Conservation (phyloP, 2,888 invertebrate species). For the Perithous albicinctus region DNA sequence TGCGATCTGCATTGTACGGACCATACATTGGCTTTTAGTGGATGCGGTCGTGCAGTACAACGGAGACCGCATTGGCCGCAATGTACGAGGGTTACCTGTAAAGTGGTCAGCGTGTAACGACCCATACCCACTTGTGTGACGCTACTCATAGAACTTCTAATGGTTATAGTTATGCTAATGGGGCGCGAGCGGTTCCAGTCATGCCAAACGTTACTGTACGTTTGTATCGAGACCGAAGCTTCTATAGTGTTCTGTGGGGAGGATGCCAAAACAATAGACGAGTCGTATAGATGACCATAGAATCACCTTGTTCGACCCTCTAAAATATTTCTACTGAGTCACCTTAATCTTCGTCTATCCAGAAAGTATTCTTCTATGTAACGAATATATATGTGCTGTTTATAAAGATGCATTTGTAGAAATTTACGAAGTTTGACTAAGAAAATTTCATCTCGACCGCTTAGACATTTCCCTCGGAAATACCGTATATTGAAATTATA, state of each 20-base stretch:
- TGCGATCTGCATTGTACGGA: conserved; percentile 61
- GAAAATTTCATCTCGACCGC: background rate
- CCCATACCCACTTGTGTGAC: conserved; percentile 67
- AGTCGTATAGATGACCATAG: background rate
- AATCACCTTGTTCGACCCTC: background rate
- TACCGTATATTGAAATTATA: background rate
- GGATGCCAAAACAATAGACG: conserved; percentile 46
- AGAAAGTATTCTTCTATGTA: background rate
- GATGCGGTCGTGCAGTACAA: conserved; percentile 69
- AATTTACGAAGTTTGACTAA: background rate
- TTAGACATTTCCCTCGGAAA: background rate
- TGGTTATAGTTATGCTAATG: conserved; percentile 71
- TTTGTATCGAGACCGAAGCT: conserved; percentile 53
- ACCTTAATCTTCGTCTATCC: background rate
- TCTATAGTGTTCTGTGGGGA: conserved; percentile 25
- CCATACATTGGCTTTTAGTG: conserved; percentile 73
- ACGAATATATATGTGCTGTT: background rate
- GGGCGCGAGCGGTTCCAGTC: conserved; percentile 43
- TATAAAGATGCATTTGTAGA: background rate
- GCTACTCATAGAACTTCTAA: conserved; percentile 69
- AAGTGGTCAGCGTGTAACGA: conserved; percentile 72
- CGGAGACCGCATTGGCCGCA: conserved; percentile 71
- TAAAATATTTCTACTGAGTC: background rate
- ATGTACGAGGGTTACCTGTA: conserved; percentile 73
- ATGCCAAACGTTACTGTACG: conserved; percentile 50